Evolutionary conservation across 2,888 invertebrate species (phyloP).

Genomic region (Apocheima hispidaria): DNA sequence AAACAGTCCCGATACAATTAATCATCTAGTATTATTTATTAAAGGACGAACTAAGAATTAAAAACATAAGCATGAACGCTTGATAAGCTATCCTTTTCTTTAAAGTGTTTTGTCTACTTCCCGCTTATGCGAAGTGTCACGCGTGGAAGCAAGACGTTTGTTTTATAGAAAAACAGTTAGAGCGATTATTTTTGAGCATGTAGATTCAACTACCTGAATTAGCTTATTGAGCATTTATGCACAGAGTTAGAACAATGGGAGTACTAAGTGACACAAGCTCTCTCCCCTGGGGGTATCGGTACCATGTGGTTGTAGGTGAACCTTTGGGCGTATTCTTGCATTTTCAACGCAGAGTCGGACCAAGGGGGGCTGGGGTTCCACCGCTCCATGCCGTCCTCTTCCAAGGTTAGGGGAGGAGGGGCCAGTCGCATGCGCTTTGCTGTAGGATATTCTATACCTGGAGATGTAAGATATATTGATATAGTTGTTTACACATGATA

Average conservation of each 20-base stretch:
- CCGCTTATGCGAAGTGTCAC: too few relatives aligned
- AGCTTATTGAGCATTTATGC: too few relatives aligned
- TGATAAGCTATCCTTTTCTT: too few relatives aligned
- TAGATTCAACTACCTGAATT: too few relatives aligned
- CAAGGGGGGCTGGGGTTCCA: conserved; percentile 96
- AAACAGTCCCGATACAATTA: neutral
- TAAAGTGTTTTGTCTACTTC: too few relatives aligned
- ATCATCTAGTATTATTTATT: neutral
- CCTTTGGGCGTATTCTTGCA: conserved; percentile 92
- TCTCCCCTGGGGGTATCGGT: conserved; percentile 88
- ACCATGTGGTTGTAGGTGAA: conserved; percentile 91
- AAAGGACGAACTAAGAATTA: neutral
- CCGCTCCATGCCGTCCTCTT: conserved; percentile 91
- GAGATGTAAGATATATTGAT: neutral
- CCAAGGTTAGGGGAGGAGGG: conserved; percentile 62
- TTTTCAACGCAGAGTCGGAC: conserved; percentile 93
- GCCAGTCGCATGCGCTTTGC: conserved; percentile 75
- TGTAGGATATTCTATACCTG: conserved; percentile 75
- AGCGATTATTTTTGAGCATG: too few relatives aligned
- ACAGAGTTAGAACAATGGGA: neutral
- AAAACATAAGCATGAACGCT: too few relatives aligned
- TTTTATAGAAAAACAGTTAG: too few relatives aligned
- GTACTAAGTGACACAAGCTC: conserved; percentile 76
- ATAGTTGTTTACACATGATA: neutral
- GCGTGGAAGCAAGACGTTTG: too few relatives aligned